Conservation (phyloP, 2,888 invertebrate genomes). For the Leptothorax acervorum region DNA sequence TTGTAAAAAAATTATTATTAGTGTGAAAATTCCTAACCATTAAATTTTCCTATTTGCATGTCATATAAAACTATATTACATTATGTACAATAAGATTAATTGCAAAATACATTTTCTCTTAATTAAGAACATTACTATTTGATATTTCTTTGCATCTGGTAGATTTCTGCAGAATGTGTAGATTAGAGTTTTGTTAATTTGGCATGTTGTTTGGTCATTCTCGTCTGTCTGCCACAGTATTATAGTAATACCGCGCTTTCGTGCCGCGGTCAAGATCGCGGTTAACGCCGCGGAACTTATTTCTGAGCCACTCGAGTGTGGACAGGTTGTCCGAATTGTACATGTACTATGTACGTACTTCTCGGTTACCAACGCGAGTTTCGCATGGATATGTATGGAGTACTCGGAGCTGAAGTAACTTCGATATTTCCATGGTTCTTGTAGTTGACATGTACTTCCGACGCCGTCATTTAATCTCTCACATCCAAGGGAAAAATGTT, state of each 20-base stretch:
- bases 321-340: conserved; percentile 44
- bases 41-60: not conserved
- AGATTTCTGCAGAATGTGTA: conserved; percentile 31
- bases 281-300: conserved; percentile 57
- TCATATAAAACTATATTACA: not conserved
- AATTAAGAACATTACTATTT: not conserved
- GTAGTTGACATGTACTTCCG: conserved; percentile 48
- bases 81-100: not conserved
- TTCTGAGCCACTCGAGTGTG: conserved; percentile 47
- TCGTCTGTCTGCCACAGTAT: conserved; percentile 43
- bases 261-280: conserved; percentile 54
- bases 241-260: conserved; percentile 24
- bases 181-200: conserved; percentile 40
- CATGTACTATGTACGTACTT: conserved; percentile 29
- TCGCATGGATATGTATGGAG: conserved; percentile 6
- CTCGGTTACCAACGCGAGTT: conserved; percentile 31
- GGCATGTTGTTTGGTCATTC: conserved; percentile 37
- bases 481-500: conserved; percentile 34
- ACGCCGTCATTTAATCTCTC: conserved; percentile 15
- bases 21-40: not conserved
- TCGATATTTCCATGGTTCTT: conserved; percentile 54
- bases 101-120: not conserved
- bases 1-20: not conserved
- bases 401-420: conserved; percentile 46
- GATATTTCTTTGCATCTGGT: not conserved